Evolutionary conservation across 2,888 invertebrate genomes (phyloP), one percentile per base, ranked within the genome.

Genomic region (Argyresthia goedartella): DNA sequence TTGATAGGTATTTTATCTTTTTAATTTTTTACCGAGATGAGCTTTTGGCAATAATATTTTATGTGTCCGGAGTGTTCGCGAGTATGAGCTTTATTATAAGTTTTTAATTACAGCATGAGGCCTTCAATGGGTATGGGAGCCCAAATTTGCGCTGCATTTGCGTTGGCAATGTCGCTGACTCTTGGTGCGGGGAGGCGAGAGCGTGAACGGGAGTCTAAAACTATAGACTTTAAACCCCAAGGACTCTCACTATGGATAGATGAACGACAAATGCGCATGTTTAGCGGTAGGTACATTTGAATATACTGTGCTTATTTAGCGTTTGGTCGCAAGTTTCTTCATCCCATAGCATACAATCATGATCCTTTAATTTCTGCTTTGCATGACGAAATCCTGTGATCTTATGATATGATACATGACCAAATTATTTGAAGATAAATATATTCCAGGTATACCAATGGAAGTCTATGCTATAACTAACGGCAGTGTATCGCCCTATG

Each of bases 191-290:
- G 79, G 59, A 76, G 82, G 56, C 76, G 81, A 59, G 81, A 81
- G 56, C 76, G 70, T 67, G 72, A 71, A 64, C 77, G 80, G 59
- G 64, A 64, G 1, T 25, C 41, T 9, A 13, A 35, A 14, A 25
- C 25, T 25, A 25, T 25, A 25, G 74, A 79, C 41, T 62, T 74
- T n/a, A 73, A 75, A 56, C 69, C 63, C 57, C 56, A 76, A 52
- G 94, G 94, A 74, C 88, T 95, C 58, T 93, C 94, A 52, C 82
- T 96, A 55, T 96, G 96, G 96, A 96, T 96, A 67, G 95, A 95
- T 74, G 94, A 95, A 70, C 92, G 94, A 62, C 96, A 96, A 88
- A 93, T 96, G 52, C 93, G 95, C 84, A 93, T 94, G 91, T 93
- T 96, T 66, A 95, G 95, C 77, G 96, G 96, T 95, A 73, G 88